phyloP scores from a whole-genome alignment of 2,888 invertebrate species.

The Scelioninae gen. 1 region DNA sequence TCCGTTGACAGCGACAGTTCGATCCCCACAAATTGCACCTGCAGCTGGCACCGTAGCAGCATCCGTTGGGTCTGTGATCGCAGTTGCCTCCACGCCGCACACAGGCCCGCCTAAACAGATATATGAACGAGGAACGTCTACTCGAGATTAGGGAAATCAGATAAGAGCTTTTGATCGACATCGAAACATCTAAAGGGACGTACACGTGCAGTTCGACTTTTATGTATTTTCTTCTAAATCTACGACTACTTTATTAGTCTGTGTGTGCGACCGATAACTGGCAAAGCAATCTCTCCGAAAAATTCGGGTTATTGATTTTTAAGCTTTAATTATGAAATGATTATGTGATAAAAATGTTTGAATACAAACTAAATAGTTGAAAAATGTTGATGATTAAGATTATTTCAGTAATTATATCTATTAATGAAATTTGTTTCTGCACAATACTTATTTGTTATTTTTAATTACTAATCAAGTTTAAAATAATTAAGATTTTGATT shows the following conservation, averaged over 20 bases:
- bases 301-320: background rate
- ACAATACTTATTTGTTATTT: no score
- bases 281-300: background rate
- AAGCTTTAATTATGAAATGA: no score
- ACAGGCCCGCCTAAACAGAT: conserved; percentile 94
- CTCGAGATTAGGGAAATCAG: conserved; percentile 83
- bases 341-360: no score
- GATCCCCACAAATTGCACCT: conserved; percentile 95
- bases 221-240: conserved; percentile 40
- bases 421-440: no score
- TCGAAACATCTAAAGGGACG: conserved; percentile 72
- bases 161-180: conserved; percentile 74
- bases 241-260: conserved; percentile 37
- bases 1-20: conserved; percentile 94
- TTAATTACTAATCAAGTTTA: no score
- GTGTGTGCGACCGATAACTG: background rate
- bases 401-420: no score
- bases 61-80: conserved; percentile 93
- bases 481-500: no score
- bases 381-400: no score
- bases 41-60: conserved; percentile 94
- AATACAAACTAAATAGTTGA: no score
- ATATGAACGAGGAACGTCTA: conserved; percentile 92
- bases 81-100: conserved; percentile 92
- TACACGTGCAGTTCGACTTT: conserved; percentile 49